A percentile compares a stretch with the other conserved stretches of the same genome.
Evolutionary conservation across 2,797 vertebrate genomes (phyloP).

Genomic region (Loriculus beryllinus): DNA sequence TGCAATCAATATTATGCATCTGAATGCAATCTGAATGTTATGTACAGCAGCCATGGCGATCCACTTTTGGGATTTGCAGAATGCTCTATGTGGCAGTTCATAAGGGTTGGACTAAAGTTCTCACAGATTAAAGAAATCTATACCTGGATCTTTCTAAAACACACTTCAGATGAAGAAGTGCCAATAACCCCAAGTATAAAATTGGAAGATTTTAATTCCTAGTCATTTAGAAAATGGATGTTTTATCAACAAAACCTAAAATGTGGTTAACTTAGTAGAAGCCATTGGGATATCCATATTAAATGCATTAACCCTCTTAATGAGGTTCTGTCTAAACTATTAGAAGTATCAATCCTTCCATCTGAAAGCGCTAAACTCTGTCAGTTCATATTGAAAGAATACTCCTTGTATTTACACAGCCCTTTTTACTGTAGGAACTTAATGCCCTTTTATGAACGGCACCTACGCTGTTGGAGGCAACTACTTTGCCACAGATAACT

Average conservation of each 20-base stretch:
- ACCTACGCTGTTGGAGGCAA: background rate
- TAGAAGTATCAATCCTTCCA: background rate
- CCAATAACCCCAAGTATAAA: background rate
- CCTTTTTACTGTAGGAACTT: background rate
- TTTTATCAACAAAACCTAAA: background rate
- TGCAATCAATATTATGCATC: background rate
- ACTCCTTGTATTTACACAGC: background rate
- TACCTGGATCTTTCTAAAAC: background rate
- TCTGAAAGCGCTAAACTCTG: background rate
- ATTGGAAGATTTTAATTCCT: background rate
- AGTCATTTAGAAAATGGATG: background rate
- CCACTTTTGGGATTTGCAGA: background rate
- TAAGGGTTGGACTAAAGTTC: background rate
- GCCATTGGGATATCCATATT: background rate
- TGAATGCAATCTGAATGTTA: background rate
- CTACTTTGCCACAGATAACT: background rate
- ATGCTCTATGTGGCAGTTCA: background rate
- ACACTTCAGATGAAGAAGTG: background rate
- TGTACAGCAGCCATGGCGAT: rapidly evolving
- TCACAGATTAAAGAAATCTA: background rate
- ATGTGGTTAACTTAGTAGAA: background rate
- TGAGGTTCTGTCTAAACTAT: background rate
- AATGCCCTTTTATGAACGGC: background rate
- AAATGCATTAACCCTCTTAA: background rate
- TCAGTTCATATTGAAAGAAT: background rate